These are phyloP conservation scores for Melanostigma gelatinosum DNA, from an alignment of 2,113 vertebrate genomes.

Conservation along the genomic window DNA sequence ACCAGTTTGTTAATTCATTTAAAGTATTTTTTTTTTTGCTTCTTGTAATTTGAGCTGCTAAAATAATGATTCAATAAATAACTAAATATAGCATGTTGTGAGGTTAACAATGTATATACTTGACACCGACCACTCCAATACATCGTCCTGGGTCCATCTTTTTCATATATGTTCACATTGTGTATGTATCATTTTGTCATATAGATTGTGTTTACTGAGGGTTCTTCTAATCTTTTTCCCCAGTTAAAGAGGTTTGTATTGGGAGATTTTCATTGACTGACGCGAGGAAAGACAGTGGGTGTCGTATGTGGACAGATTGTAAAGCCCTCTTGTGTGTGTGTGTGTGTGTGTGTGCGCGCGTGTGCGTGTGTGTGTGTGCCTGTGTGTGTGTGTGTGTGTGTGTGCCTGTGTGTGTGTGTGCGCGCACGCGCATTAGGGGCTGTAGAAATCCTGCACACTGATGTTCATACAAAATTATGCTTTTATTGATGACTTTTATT, in stretches of 20 bases:
- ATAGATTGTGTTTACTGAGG: not conserved
- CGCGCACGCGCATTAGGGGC: too few relatives aligned
- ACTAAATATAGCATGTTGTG: not conserved
- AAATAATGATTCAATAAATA: not conserved
- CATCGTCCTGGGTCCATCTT: not conserved
- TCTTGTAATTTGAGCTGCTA: not conserved
- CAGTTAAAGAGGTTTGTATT: not conserved
- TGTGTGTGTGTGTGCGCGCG: not conserved
- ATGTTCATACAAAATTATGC: not conserved
- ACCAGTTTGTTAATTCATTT: not conserved
- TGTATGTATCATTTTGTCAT: not conserved
- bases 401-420: not conserved
- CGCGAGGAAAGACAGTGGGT: not conserved
- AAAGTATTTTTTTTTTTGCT: not conserved
- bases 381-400: not conserved
- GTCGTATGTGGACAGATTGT: not conserved
- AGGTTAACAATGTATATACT: not conserved
- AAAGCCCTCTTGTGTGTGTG: not conserved
- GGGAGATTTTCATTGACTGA: not conserved
- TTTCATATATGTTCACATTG: too few relatives aligned
- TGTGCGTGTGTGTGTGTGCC: too few relatives aligned
- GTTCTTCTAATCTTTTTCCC: not conserved
- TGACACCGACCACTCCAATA: not conserved
- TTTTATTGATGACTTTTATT: conserved; percentile 23
- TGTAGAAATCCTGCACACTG: not conserved